Percentiles rank a stretch among this genome's conserved stretches.
phyloP scores from a whole-genome alignment of 2,113 vertebrate genomes.

The Accipiter virgatus region DNA sequence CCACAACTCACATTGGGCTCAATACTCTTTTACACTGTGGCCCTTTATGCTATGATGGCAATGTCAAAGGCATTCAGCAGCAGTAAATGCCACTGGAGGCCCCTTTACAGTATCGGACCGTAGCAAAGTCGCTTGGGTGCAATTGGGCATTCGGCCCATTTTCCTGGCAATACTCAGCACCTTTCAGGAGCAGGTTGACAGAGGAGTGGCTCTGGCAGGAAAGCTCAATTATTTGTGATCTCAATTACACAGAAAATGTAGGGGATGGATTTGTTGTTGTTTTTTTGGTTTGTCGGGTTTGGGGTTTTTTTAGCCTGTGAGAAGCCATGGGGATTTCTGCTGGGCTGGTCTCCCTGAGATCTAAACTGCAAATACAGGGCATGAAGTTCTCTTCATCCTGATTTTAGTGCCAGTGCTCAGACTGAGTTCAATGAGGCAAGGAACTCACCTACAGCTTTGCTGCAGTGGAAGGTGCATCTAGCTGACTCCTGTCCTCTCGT shows the following conservation, averaged over 20 bases:
- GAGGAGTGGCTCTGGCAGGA: not conserved
- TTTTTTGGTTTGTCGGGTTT: too few relatives aligned
- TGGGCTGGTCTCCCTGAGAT: not conserved
- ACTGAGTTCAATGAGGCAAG: not conserved
- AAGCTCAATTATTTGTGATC: not conserved
- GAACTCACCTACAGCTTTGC: not conserved
- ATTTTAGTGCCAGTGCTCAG: not conserved
- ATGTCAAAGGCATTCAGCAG: not conserved
- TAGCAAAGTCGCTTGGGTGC: not conserved
- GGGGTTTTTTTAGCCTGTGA: not conserved
- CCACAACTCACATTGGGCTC: not conserved
- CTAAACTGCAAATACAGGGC: not conserved
- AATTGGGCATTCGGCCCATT: not conserved
- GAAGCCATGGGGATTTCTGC: not conserved
- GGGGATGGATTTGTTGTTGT: not conserved
- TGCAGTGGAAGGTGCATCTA: not conserved
- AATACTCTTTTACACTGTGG: not conserved
- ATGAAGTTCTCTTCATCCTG: not conserved
- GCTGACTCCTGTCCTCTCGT: not conserved
- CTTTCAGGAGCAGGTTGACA: not conserved
- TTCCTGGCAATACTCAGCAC: not conserved
- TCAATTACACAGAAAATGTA: not conserved
- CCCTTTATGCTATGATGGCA: not conserved
- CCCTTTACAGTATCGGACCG: not conserved
- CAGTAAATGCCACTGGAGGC: not conserved